phyloP scores from a whole-genome alignment of 2,888 invertebrate species.

The Diloba caeruleocephala region DNA sequence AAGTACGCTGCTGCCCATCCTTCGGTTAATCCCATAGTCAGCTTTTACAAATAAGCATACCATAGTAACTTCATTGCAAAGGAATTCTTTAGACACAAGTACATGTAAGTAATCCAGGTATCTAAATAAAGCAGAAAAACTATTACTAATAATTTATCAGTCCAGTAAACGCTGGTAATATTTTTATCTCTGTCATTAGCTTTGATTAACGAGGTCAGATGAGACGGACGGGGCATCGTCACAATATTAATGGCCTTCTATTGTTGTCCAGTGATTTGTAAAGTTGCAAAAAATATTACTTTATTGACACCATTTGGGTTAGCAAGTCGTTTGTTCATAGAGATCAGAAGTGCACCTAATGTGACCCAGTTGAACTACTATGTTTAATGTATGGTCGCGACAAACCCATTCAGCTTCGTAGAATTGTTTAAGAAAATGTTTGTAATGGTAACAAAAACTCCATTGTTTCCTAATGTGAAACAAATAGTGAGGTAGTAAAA shows the following conservation, averaged over 20 bases:
- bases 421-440: constrained; percentile 26
- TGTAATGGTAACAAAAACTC: constrained; percentile 7
- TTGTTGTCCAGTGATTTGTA: constrained; percentile 52
- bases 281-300: constrained; percentile 27
- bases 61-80: too few relatives aligned
- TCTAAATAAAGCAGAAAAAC: constrained; percentile 40
- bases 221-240: constrained; percentile 50
- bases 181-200: constrained; percentile 72
- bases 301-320: constrained; percentile 31
- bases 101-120: constrained; percentile 19
- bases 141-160: constrained; percentile 55
- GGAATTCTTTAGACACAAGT: background rate
- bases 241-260: constrained; percentile 63
- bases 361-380: constrained; percentile 43
- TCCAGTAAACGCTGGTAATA: constrained; percentile 57
- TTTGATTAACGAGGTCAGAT: constrained; percentile 66
- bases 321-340: constrained; percentile 27
- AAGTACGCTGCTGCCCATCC: too few relatives aligned
- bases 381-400: constrained; percentile 31
- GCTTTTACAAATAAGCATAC: too few relatives aligned
- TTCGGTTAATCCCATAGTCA: too few relatives aligned
- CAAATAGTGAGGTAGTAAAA: background rate
- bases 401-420: constrained; percentile 36
- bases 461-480: too few relatives aligned
- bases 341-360: constrained; percentile 50